phyloP scores from a whole-genome alignment of 2,888 invertebrate genomes.

The Diogma glabrata region DNA sequence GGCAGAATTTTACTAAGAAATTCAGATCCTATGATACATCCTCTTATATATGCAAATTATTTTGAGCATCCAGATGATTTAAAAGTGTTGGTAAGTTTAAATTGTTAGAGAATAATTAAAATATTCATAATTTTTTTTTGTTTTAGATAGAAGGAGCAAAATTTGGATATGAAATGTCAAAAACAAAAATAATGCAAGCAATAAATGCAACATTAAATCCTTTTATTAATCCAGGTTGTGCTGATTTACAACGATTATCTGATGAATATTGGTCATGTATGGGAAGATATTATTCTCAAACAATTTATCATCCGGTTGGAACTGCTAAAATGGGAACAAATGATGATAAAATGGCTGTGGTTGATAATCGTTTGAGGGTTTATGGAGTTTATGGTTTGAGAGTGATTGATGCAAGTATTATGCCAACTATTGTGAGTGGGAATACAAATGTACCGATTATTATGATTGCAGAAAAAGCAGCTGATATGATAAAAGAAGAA shows the following conservation, averaged over 20 bases:
- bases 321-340: conserved; percentile 70
- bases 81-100: conserved; percentile 49
- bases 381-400: conserved; percentile 55
- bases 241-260: conserved; percentile 47
- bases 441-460: conserved; percentile 74
- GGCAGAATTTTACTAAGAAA: conserved; percentile 57
- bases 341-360: conserved; percentile 48
- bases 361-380: conserved; percentile 55
- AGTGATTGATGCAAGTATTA: conserved; percentile 71
- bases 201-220: conserved; percentile 53
- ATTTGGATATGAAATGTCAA: conserved; percentile 47
- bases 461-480: conserved; percentile 75
- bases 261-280: conserved; percentile 69
- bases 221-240: conserved; percentile 54
- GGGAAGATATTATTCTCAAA: conserved; percentile 60
- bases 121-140: conserved; percentile 10
- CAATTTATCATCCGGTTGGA: conserved; percentile 72
- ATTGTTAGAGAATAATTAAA: background rate
- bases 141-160: conserved; percentile 61
- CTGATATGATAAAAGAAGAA: conserved; percentile 70
- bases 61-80: conserved; percentile 60
- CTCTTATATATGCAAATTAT: conserved; percentile 83
- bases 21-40: conserved; percentile 56
- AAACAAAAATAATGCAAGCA: conserved; percentile 47
- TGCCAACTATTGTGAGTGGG: conserved; percentile 67